Conservation (phyloP, 2,113 vertebrate genomes). For the Corythoichthys haematopterus region DNA sequence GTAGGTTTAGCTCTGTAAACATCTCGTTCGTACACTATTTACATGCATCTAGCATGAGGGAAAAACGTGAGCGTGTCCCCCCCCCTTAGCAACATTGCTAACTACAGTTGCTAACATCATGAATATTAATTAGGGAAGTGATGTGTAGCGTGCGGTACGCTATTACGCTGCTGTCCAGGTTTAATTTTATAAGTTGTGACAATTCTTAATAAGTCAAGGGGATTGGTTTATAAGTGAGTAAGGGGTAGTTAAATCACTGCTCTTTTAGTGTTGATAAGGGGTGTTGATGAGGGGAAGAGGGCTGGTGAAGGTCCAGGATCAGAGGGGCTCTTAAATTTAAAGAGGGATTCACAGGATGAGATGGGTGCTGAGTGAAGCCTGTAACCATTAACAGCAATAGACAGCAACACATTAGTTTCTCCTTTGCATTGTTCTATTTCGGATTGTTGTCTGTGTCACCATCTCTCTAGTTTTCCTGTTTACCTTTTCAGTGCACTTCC, state of each 20-base stretch:
- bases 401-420: constrained; percentile 33
- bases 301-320: constrained; percentile 18
- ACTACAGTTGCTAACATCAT: too few species aligned
- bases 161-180: constrained; percentile 6
- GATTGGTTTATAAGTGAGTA: constrained; percentile 28
- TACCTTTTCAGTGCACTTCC: constrained; percentile 94
- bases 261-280: constrained; percentile 16
- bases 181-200: constrained; percentile 11
- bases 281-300: constrained; percentile 19
- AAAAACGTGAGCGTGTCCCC: too few species aligned
- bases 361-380: constrained; percentile 33
- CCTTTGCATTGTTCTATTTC: background rate
- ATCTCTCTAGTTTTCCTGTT: constrained; percentile 22
- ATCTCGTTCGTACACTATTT: too few species aligned
- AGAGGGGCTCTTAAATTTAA: constrained; percentile 14
- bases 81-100: too few species aligned
- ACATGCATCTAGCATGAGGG: too few species aligned
- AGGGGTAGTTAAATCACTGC: constrained; percentile 27
- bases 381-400: constrained; percentile 18
- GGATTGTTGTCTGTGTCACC: background rate
- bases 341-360: constrained; percentile 1
- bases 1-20: too few species aligned
- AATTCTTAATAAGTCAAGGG: constrained; percentile 12
- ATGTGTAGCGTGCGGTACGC: too few species aligned
- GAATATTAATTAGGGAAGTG: too few species aligned